Evolutionary conservation across 2,888 invertebrate genomes (phyloP), one percentile per base, ranked within the genome.

Genomic region (Maniola hyperantus): DNA sequence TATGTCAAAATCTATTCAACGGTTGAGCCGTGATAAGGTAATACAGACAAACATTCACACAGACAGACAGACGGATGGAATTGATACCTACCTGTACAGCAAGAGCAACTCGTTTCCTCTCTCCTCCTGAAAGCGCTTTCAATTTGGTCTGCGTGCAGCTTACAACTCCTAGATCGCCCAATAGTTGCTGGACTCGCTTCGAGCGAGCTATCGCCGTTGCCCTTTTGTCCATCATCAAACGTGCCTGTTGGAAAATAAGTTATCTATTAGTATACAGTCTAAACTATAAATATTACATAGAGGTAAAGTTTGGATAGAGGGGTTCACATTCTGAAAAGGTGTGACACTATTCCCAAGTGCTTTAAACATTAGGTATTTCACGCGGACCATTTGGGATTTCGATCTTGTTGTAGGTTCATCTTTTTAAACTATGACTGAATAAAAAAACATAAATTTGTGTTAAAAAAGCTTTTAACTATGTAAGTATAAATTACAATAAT

Each of bases 51-150:
- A 26, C 26, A 26, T n/a, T n/a, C 26, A 26, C 2, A 26, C 26
- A 26, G 26, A 26, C 26, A 26, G 2, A 26, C 26, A 26, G 26
- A 26, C 26, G 26, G 26, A 7, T 15, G 7, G 11, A 51, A 26
- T 11, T 51, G 13, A 11, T 26, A 64, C 68, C 72, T 76, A 96
- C 96, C 93, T 98, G 97, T 65, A 97, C 96, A 64, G 98, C 98
- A 75, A 99, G 93, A 4, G 97, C 95, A 0, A 98, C 93, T 72
- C 97, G 93, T 81, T 97, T 97, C 79, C 95, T 94, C 86, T 99
- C 98, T 0, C 99, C 99, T 0, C 98, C 98, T 0, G 98, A 98
- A 50, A 98, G 92, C 13, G 95, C 94, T 77, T 95, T 95, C 39
- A 97, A 91, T 73, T 95, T 93, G 0, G 97, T 96, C 74, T 95